These are phyloP conservation scores for Heliconius hermathena DNA, from an alignment of 1,140 invertebrate species.

Conservation along the genomic window DNA sequence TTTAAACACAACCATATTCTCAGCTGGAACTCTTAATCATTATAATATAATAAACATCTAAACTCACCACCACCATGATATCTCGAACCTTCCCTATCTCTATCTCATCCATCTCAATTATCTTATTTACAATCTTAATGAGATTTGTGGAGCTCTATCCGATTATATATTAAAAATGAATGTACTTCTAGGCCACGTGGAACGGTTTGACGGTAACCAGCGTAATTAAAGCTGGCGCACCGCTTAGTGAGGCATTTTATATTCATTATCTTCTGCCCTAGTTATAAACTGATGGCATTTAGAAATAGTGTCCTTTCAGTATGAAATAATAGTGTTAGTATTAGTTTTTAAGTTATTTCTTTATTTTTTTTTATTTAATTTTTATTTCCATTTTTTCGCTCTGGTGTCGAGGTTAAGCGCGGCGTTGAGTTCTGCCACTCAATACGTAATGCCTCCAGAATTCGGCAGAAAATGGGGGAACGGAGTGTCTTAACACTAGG, in stretches of 20 bases:
- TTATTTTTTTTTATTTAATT: neutral
- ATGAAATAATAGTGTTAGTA: neutral
- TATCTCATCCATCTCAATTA: neutral
- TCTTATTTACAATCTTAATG: neutral
- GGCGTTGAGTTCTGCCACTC: too few relatives aligned
- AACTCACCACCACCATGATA: neutral
- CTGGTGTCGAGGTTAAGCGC: too few relatives aligned
- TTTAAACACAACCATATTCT: too few relatives aligned
- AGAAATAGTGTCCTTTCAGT: constrained; percentile 22
- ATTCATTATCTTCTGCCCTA: constrained; percentile 40
- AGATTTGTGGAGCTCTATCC: neutral
- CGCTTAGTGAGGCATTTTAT: constrained; percentile 33
- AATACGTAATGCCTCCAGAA: too few relatives aligned
- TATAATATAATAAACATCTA: too few relatives aligned
- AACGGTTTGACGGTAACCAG: constrained; percentile 25
- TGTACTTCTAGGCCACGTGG: constrained; percentile 22
- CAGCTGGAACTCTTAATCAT: too few relatives aligned
- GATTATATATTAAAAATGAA: constrained; percentile 13
- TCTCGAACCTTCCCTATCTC: neutral
- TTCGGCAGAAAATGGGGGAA: too few relatives aligned
- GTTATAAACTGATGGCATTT: constrained; percentile 34
- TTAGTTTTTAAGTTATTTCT: neutral
- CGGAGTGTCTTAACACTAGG: too few relatives aligned
- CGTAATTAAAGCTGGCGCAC: constrained; percentile 29
- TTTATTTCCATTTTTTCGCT: too few relatives aligned